Percentiles rank a stretch among this genome's conserved stretches.
These are phyloP conservation scores for Cavia porcellus DNA, from an alignment of 2,113 vertebrate genomes.

Conservation along the genomic window DNA sequence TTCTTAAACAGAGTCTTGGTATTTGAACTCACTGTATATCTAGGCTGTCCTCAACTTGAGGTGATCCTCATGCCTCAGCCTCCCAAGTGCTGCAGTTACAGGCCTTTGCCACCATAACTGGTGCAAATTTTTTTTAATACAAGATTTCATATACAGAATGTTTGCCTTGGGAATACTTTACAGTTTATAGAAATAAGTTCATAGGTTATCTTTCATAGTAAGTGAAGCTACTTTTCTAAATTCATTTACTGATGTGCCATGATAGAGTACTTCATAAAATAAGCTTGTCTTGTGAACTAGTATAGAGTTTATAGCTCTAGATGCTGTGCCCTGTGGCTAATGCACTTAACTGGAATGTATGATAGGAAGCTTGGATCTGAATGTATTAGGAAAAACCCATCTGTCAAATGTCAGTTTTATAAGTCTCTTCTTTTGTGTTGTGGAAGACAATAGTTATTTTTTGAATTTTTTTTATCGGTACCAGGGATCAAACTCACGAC, in stretches of 20 bases:
- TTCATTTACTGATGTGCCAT: constrained; percentile 5
- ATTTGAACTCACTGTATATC: not conserved
- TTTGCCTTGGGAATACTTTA: not conserved
- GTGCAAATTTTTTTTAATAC: not conserved
- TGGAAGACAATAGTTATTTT: not conserved
- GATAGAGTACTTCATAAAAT: constrained; percentile 27
- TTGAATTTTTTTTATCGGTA: too few relatives aligned
- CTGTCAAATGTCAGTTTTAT: constrained; percentile 54
- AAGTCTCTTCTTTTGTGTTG: constrained; percentile 27
- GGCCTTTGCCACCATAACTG: not conserved
- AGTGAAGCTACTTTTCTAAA: constrained; percentile 45
- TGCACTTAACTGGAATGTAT: constrained; percentile 37
- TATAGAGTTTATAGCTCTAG: constrained; percentile 13
- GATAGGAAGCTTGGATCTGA: constrained; percentile 40
- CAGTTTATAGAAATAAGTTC: constrained; percentile 40
- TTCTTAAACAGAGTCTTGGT: not conserved
- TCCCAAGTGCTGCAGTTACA: not conserved
- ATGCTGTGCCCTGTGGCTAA: not conserved
- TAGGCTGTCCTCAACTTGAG: not conserved
- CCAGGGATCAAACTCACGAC: too few relatives aligned
- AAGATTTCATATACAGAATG: not conserved
- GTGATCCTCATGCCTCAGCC: not conserved
- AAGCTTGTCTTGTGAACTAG: not conserved
- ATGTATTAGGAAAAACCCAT: constrained; percentile 53
- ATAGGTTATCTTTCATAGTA: constrained; percentile 5